phyloP scores from a whole-genome alignment of 2,888 invertebrate species.

The Alentia gelatinosa region DNA sequence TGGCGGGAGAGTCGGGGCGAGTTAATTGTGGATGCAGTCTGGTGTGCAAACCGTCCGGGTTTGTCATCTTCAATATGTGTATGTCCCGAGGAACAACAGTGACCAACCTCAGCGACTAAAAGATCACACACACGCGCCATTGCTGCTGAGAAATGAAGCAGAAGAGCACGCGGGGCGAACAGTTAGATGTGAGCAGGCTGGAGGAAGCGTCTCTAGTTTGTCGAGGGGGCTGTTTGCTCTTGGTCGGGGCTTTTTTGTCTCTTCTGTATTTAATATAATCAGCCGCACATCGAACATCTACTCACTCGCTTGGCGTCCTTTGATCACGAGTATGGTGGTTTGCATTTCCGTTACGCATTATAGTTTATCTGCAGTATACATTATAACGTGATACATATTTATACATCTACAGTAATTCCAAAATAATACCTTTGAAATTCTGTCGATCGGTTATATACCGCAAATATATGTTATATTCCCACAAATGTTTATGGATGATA shows the following conservation, averaged over 20 bases:
- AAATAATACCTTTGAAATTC: no score
- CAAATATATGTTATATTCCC: no score
- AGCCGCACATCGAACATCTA: neutral
- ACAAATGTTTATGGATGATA: no score
- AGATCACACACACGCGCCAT: neutral
- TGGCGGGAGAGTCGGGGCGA: neutral
- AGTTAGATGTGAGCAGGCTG: neutral
- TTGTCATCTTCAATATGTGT: constrained; percentile 50
- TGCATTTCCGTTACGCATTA: no score
- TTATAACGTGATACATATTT: no score
- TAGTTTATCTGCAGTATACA: no score
- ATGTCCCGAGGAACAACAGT: constrained; percentile 37
- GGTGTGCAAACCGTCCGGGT: neutral
- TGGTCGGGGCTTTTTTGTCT: neutral
- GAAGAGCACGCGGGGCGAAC: neutral
- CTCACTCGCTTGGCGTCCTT: no score
- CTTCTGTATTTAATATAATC: neutral
- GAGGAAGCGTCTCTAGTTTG: neutral
- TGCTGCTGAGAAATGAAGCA: neutral
- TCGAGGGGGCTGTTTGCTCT: neutral
- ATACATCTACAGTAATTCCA: no score
- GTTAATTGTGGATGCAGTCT: constrained; percentile 27
- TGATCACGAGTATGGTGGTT: no score
- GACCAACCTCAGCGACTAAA: neutral
- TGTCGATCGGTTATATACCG: no score